Percentiles rank a stretch among this genome's conserved stretches.
phyloP scores from a whole-genome alignment of 2,113 vertebrate species.

The Apteryx owenii region DNA sequence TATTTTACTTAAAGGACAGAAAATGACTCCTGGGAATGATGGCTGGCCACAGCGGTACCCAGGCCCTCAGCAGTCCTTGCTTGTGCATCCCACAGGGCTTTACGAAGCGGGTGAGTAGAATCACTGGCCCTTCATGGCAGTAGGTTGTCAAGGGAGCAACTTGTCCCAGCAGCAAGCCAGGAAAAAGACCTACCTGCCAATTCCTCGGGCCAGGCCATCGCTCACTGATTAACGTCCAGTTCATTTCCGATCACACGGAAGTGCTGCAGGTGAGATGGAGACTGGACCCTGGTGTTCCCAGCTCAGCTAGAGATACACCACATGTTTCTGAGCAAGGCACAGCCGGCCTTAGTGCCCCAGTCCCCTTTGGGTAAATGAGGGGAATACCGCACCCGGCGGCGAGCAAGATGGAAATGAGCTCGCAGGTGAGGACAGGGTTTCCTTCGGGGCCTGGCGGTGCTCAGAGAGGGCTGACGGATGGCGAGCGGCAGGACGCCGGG shows the following conservation, averaged over 20 bases:
- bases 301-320: neutral
- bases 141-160: neutral
- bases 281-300: neutral
- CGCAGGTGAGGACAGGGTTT: neutral
- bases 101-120: neutral
- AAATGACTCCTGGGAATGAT: neutral
- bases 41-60: neutral
- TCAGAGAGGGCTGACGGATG: neutral
- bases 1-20: neutral
- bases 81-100: neutral
- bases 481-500: neutral
- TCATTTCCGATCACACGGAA: neutral
- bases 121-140: neutral
- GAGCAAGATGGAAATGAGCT: neutral
- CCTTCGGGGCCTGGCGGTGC: neutral
- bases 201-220: neutral
- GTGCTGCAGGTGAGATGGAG: neutral
- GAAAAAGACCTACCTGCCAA: neutral
- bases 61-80: neutral
- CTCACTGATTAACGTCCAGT: neutral
- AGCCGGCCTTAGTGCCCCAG: rapidly evolving
- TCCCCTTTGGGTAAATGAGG: rapidly evolving
- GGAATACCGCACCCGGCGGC: neutral
- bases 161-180: neutral
- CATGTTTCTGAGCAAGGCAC: neutral